Evolutionary conservation across 2,113 vertebrate genomes (phyloP).

Genomic region (Gobius niger): DNA sequence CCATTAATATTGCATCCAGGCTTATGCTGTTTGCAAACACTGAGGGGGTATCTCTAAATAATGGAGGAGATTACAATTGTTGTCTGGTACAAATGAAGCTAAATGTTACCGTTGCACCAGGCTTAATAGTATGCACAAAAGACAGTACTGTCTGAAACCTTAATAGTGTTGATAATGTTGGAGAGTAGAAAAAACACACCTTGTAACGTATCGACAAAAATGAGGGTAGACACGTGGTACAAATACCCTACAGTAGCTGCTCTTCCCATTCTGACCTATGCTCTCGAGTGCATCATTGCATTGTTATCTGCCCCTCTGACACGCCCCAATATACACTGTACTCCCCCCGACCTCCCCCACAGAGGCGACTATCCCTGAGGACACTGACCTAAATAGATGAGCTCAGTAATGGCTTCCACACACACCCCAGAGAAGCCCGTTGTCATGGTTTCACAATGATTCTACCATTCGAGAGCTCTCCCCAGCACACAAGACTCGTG

Average conservation of each 20-base stretch:
- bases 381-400: conserved; percentile 52
- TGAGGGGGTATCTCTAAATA: neutral
- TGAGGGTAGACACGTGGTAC: neutral
- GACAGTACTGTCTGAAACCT: neutral
- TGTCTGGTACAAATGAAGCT: neutral
- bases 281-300: neutral
- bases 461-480: conserved; percentile 20
- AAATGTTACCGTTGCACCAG: neutral
- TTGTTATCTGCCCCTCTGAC: neutral
- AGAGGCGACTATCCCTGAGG: conserved; percentile 20
- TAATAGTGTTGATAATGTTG: neutral
- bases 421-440: conserved; percentile 45
- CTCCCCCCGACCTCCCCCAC: conserved; percentile 3
- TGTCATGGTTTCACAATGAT: conserved; percentile 43
- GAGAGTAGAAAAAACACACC: no score
- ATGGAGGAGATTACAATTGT: neutral
- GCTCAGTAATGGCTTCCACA: conserved; percentile 37
- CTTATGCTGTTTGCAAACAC: conserved; percentile 1
- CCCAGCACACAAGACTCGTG: conserved; percentile 22
- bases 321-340: conserved; percentile 6
- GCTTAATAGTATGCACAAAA: neutral
- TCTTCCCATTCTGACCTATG: neutral
- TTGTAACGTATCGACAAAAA: neutral
- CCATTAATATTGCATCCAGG: neutral
- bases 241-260: neutral